Conservation (phyloP, 2,888 invertebrate genomes). For the Cataglyphis altisquamis region DNA sequence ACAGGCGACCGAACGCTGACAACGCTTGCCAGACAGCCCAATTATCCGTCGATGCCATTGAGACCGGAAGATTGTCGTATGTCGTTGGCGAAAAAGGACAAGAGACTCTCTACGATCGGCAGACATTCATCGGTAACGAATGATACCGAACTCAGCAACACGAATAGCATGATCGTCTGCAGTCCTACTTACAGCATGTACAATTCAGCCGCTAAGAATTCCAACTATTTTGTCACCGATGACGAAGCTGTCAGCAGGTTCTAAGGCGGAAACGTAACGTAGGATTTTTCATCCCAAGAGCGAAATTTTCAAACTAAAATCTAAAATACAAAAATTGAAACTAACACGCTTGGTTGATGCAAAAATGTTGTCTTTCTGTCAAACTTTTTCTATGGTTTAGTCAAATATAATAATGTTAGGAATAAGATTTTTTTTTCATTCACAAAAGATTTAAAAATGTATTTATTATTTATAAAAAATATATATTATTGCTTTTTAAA, state of each 20-base stretch:
- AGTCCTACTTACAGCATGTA: constrained; percentile 85
- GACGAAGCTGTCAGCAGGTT: constrained; percentile 85
- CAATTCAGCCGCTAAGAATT: constrained; percentile 80
- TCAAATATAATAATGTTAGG: not conserved
- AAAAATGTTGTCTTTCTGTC: not conserved
- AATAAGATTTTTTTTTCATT: not conserved
- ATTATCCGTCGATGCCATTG: constrained; percentile 85
- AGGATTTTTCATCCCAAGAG: not conserved
- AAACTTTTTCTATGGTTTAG: not conserved
- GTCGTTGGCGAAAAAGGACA: constrained; percentile 81
- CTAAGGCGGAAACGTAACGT: constrained; percentile 63
- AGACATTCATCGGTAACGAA: constrained; percentile 83
- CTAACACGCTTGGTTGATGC: not conserved
- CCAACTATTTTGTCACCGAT: constrained; percentile 83
- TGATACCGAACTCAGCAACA: constrained; percentile 79
- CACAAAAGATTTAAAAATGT: not conserved
- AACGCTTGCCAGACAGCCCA: constrained; percentile 84
- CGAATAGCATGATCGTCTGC: constrained; percentile 79
- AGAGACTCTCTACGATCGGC: constrained; percentile 75
- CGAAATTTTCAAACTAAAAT: not conserved
- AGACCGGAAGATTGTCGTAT: constrained; percentile 83
- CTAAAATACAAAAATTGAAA: not conserved
- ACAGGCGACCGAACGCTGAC: constrained; percentile 84
- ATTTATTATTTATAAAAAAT: not conserved
- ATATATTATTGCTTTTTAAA: not conserved